Evolutionary conservation across 2,113 vertebrate genomes (phyloP).

Genomic region (Ageneiosus marmoratus): DNA sequence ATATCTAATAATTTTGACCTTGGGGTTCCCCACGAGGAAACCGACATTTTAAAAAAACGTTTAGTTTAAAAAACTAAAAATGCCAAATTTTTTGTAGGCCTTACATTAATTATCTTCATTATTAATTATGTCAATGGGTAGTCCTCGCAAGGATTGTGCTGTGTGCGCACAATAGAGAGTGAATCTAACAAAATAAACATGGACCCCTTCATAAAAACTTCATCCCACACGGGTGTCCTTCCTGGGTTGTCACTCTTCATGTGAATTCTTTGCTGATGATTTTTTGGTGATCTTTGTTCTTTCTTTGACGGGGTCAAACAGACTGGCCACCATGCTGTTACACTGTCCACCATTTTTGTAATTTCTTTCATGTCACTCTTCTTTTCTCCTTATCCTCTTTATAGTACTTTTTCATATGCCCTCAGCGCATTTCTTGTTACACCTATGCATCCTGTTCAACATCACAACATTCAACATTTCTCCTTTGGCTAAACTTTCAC

Average conservation of each 20-base stretch:
- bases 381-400: neutral
- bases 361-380: neutral
- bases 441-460: neutral
- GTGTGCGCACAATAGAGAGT: neutral
- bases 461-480: neutral
- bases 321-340: neutral
- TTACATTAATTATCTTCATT: neutral
- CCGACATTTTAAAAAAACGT: neutral
- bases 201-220: neutral
- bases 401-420: neutral
- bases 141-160: neutral
- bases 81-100: neutral
- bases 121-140: neutral
- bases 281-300: neutral
- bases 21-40: neutral
- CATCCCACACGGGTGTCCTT: neutral
- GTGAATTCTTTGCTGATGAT: neutral
- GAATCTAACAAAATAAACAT: neutral
- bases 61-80: neutral
- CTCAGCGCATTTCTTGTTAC: neutral
- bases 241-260: neutral
- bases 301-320: neutral
- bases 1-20: neutral
- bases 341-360: slow-evolving; percentile 4
- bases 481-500: neutral